phyloP scores from a whole-genome alignment of 2,888 invertebrate species.

The Synergus japonicus region DNA sequence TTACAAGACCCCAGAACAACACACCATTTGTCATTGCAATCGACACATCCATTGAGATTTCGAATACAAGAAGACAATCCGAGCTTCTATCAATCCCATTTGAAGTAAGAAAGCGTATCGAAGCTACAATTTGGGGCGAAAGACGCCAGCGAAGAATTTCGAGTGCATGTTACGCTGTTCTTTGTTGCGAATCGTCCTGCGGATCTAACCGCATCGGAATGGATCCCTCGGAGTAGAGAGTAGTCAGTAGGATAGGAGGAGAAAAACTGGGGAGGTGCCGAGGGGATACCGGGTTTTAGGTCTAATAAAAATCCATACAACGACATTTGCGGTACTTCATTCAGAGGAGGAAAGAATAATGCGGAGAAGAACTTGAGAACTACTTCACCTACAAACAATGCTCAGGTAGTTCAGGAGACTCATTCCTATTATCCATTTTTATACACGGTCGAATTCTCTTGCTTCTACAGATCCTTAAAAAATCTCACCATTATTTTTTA shows the following conservation, averaged over 20 bases:
- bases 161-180: slow-evolving; percentile 35
- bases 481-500: not conserved
- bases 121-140: slow-evolving; percentile 14
- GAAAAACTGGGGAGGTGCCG: slow-evolving; percentile 24
- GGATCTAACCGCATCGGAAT: slow-evolving; percentile 16
- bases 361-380: slow-evolving; percentile 67
- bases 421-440: slow-evolving; percentile 21
- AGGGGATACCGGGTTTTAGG: slow-evolving; percentile 13
- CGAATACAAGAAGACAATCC: not conserved
- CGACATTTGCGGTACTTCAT: slow-evolving; percentile 65
- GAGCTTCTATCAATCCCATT: slow-evolving; percentile 14
- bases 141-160: slow-evolving; percentile 34
- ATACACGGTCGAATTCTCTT: slow-evolving; percentile 44
- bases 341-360: slow-evolving; percentile 62
- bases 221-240: not conserved
- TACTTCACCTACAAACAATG: slow-evolving; percentile 69
- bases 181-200: slow-evolving; percentile 17
- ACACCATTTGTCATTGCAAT: slow-evolving; percentile 32
- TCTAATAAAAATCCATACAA: slow-evolving; percentile 33
- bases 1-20: not conserved
- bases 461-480: not conserved
- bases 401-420: slow-evolving; percentile 63
- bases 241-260: not conserved
- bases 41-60: slow-evolving; percentile 32
- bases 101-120: slow-evolving; percentile 29